Percentiles rank a stretch among this genome's conserved stretches.
Conservation (phyloP, 2,113 vertebrate species). For the Circaetus cinerascens region DNA sequence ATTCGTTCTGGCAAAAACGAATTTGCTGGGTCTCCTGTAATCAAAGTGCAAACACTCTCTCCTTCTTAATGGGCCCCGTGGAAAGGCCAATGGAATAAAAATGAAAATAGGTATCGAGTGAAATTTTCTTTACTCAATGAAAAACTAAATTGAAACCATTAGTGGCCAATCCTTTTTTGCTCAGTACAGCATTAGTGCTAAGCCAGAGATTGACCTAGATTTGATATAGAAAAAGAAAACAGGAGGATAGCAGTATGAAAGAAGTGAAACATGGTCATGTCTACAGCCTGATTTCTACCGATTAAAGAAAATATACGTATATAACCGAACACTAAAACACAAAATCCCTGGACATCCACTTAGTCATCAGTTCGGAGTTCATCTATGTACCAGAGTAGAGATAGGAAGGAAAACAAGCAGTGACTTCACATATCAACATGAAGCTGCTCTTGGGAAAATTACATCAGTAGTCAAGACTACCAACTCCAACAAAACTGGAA, state of each 20-base stretch:
- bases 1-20: not conserved
- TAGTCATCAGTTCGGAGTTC: not conserved
- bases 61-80: not conserved
- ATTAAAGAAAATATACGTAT: not conserved
- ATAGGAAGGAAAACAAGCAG: not conserved
- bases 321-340: not conserved
- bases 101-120: constrained; percentile 48
- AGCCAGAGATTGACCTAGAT: constrained; percentile 61
- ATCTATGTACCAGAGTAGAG: not conserved
- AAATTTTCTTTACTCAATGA: constrained; percentile 29
- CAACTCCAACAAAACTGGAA: not conserved
- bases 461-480: not conserved
- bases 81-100: constrained; percentile 49
- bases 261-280: rapidly evolving
- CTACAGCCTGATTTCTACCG: not conserved
- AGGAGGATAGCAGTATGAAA: not conserved
- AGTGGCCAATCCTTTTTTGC: constrained; percentile 47
- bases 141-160: constrained; percentile 66
- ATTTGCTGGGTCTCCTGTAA: not conserved
- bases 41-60: not conserved
- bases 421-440: not conserved
- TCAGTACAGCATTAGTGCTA: constrained; percentile 39
- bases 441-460: not conserved
- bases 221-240: too few relatives aligned
- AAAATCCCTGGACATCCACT: not conserved